Base-by-base conservation (phyloP, 2,888 invertebrate species). In the Hypercompe scribonia region DNA sequence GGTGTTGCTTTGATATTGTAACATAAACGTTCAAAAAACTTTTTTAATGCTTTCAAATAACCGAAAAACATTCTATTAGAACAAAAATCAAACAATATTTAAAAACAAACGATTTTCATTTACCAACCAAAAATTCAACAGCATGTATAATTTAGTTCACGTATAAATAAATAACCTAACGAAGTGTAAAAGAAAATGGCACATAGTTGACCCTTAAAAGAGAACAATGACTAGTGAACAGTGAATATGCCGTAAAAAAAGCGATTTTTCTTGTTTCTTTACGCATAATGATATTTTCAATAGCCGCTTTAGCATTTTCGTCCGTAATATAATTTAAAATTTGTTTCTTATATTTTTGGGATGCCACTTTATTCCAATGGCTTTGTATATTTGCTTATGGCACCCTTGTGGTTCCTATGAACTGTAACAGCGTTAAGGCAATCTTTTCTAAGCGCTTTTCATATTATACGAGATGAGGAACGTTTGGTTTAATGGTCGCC, bases 391-490 rank as follows among this genome's bases (percentile, higher is more conserved):
- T 64, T 24, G 70, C 58, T 67, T 69, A 85, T 81, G 54, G 74
- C 31, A 77, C 82, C 78, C 84, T n/a, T 66, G 82, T 77, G 82
- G 74, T 73, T 66, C 68, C 72, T 79, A 71, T 72, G 73, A 72
- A 79, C 74, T 76, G 72, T 76, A 76, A 78, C 73, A 73, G 36
- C 72, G 71, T 71, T 72, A 70, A 39, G 46, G 75, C 79, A 82
- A 84, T 85, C 82, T 84, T 82, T 85, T 84, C 75, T 78, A 85
- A 85, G 79, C 78, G 77, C 76, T 80, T 81, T 80, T 81, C 71
- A 83, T 80, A 80, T 81, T 77, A 81, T 74, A 77, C 54, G 69
- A 74, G 71, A 78, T 75, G 67, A 70, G 58, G 33, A 73, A 28
- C 81, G 65, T 78, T 83, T 73, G n/a, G 54, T 72, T 73, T 83